Conservation (phyloP, 2,888 invertebrate genomes). For the Myathropa florea region DNA sequence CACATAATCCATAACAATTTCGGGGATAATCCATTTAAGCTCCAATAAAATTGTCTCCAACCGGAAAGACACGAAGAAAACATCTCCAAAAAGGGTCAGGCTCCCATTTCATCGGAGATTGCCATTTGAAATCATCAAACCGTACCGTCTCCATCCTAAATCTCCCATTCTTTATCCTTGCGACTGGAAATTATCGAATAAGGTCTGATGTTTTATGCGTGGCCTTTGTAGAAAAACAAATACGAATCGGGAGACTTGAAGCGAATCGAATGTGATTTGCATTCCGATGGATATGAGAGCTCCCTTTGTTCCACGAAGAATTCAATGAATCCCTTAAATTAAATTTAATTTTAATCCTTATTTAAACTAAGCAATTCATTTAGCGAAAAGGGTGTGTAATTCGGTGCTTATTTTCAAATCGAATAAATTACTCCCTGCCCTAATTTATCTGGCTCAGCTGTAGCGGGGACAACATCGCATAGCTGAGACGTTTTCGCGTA, state of each 20-base stretch:
- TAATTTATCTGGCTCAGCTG: conserved; percentile 23
- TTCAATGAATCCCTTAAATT: background rate
- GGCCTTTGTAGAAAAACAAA: background rate
- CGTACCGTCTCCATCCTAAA: background rate
- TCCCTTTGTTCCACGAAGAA: background rate
- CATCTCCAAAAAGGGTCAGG: conserved; percentile 33
- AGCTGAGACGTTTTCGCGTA: conserved; percentile 15
- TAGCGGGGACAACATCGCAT: background rate
- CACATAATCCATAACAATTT: conserved; percentile 34
- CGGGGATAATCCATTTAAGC: conserved; percentile 14
- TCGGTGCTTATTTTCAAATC: conserved; percentile 42
- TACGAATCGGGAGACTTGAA: background rate
- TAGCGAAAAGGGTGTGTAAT: conserved; percentile 6
- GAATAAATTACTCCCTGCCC: conserved; percentile 51
- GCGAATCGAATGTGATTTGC: conserved; percentile 30
- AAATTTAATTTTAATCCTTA: conserved; percentile 22
- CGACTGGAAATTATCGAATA: background rate
- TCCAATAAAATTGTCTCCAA: conserved; percentile 33
- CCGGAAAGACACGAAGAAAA: background rate
- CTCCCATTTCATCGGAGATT: conserved; percentile 15
- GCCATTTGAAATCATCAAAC: conserved; percentile 35
- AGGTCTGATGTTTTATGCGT: conserved; percentile 15
- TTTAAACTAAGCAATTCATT: conserved; percentile 20
- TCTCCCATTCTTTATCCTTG: background rate
- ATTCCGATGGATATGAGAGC: background rate